Percentiles rank a stretch among this genome's conserved stretches.
phyloP scores from a whole-genome alignment of 1,140 invertebrate genomes.

The Rhopalosiphum padi region DNA sequence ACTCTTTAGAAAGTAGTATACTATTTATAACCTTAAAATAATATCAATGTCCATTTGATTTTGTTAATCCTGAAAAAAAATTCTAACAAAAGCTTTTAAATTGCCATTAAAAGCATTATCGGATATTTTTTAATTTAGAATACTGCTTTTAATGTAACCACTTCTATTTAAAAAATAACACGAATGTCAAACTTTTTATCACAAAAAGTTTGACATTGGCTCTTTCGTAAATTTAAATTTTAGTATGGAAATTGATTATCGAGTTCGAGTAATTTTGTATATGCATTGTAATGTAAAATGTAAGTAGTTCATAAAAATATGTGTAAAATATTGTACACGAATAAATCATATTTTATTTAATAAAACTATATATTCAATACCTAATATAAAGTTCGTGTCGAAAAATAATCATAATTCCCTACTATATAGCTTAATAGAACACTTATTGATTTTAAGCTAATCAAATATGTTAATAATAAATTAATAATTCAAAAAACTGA shows the following conservation, averaged over 20 bases:
- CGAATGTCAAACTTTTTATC: background rate
- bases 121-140: background rate
- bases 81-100: background rate
- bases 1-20: background rate
- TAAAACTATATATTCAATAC: background rate
- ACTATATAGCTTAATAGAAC: background rate
- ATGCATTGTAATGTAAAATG: background rate
- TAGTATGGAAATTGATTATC: background rate
- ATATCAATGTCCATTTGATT: background rate
- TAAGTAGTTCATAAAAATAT: background rate
- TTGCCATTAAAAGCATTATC: background rate
- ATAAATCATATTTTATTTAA: background rate
- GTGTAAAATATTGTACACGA: background rate
- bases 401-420: background rate
- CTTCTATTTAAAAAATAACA: background rate
- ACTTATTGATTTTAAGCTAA: background rate
- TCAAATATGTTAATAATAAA: background rate
- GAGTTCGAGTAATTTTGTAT: background rate
- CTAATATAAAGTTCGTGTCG: background rate
- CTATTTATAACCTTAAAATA: background rate
- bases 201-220: background rate
- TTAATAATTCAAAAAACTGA: too few species aligned
- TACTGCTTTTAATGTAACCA: background rate
- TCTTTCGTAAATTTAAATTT: background rate
- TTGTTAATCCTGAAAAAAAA: background rate